phyloP scores from a whole-genome alignment of 2,113 vertebrate species.

The Pimephales promelas region DNA sequence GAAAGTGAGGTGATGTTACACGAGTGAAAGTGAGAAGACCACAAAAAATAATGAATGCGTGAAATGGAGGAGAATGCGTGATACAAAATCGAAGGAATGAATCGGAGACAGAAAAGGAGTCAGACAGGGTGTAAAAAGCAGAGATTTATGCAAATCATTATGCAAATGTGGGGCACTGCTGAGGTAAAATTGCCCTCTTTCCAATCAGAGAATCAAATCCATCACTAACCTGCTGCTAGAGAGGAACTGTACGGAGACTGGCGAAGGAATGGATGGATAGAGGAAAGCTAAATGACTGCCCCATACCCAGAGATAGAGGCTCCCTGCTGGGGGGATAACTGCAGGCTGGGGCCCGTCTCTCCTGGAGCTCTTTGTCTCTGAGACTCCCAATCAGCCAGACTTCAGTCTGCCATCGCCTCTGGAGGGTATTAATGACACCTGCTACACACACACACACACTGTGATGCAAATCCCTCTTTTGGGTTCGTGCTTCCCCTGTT shows the following conservation, averaged over 20 bases:
- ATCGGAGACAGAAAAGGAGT: conserved; percentile 31
- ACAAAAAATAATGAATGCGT: conserved; percentile 2
- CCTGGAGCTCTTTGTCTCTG: conserved; percentile 58
- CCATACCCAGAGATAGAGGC: conserved; percentile 53
- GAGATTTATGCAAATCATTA: conserved; percentile 58
- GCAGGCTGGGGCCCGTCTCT: conserved; percentile 57
- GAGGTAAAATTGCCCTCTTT: conserved; percentile 61
- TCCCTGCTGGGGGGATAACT: conserved; percentile 60
- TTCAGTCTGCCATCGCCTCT: conserved; percentile 53
- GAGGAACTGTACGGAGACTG: conserved; percentile 33
- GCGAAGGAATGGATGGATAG: conserved; percentile 44
- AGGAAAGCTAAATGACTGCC: conserved; percentile 56
- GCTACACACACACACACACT: conserved; percentile 29
- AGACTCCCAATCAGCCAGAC: conserved; percentile 60
- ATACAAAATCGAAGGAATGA: neutral
- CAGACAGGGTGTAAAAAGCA: conserved; percentile 41
- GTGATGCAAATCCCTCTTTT: conserved; percentile 46
- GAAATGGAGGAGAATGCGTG: neutral
- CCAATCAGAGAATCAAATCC: conserved; percentile 60
- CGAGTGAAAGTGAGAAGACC: conserved; percentile 29
- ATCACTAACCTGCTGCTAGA: conserved; percentile 48
- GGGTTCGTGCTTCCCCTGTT: conserved; percentile 35
- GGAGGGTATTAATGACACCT: conserved; percentile 55
- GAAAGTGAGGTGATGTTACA: conserved; percentile 17
- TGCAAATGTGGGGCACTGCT: conserved; percentile 57